Evolutionary conservation across 2,113 vertebrate genomes (phyloP).

Genomic region (Centropus unirufus): DNA sequence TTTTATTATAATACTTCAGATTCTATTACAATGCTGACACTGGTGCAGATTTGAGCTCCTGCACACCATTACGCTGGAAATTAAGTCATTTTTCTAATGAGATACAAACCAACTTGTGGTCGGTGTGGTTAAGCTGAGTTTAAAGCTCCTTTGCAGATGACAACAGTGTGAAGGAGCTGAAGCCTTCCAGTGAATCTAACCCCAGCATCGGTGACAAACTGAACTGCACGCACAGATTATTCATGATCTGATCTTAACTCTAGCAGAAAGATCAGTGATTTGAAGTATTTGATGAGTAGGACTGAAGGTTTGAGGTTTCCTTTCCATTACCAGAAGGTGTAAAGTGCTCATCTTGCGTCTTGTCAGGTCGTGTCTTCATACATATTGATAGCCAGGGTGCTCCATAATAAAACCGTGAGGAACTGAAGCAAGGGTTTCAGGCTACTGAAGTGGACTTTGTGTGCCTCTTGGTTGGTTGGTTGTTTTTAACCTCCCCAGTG

Average conservation of each 20-base stretch:
- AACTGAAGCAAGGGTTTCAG: background rate
- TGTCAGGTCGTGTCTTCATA: background rate
- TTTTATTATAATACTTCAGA: conserved; percentile 55
- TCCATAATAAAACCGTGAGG: background rate
- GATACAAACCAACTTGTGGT: conserved; percentile 53
- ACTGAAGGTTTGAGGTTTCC: background rate
- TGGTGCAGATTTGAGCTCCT: conserved; percentile 44
- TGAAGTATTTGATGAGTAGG: background rate
- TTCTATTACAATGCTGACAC: conserved; percentile 40
- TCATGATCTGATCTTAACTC: background rate
- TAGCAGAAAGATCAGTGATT: background rate
- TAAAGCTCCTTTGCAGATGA: conserved; percentile 29
- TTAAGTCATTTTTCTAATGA: conserved; percentile 52
- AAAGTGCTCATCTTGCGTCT: background rate
- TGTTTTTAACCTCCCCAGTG: background rate
- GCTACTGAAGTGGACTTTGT: background rate
- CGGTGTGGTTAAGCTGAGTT: conserved; percentile 37
- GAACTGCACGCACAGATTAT: background rate
- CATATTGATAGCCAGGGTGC: background rate
- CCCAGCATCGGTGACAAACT: background rate
- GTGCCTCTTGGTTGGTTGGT: background rate
- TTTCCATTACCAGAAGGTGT: background rate
- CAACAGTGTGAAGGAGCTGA: conserved; percentile 16
- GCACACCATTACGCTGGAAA: conserved; percentile 45
- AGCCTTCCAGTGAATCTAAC: background rate